phyloP scores from a whole-genome alignment of 2,888 invertebrate genomes.

The Nemurella pictetii region DNA sequence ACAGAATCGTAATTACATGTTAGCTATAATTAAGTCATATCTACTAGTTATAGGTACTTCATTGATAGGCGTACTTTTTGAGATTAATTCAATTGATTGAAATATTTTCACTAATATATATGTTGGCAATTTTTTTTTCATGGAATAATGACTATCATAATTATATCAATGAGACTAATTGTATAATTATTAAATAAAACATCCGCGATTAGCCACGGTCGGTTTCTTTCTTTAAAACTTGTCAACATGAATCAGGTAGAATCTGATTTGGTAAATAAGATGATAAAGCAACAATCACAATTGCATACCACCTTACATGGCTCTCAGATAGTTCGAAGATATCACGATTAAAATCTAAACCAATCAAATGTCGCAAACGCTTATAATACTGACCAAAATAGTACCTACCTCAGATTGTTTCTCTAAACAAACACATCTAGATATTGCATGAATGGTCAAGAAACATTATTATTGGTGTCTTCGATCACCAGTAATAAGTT shows the following conservation, averaged over 20 bases:
- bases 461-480: neutral
- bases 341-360: neutral
- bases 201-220: neutral
- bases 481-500: neutral
- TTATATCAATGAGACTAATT: neutral
- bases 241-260: neutral
- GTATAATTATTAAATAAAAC: neutral
- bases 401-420: neutral
- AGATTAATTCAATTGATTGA: neutral
- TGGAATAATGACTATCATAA: neutral
- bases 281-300: neutral
- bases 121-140: neutral
- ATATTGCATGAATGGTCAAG: neutral
- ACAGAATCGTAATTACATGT: neutral
- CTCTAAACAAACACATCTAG: neutral
- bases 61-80: neutral
- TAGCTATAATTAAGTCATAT: neutral
- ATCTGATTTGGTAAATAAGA: neutral
- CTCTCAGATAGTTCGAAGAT: neutral
- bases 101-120: neutral
- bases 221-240: neutral
- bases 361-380: neutral
- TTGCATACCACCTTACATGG: neutral
- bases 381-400: neutral
- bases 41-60: neutral